phyloP scores from a whole-genome alignment of 2,797 vertebrate genomes.

The Micropoecilia bifurca region DNA sequence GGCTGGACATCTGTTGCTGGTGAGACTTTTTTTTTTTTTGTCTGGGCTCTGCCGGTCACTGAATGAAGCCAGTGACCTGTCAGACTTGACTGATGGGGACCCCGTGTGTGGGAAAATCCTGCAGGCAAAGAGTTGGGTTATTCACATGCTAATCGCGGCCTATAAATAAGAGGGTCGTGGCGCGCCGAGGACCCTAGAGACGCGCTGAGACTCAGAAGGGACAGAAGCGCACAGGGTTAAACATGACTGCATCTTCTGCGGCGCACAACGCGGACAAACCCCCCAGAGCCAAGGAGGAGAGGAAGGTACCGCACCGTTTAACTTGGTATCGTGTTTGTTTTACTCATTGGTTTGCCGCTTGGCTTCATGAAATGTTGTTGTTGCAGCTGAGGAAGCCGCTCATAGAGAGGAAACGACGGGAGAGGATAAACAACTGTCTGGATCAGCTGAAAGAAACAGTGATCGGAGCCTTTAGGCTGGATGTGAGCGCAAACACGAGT shows the following conservation, averaged over 20 bases:
- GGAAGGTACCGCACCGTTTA: conserved; percentile 83
- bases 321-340: not conserved
- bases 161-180: conserved; percentile 87
- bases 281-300: conserved; percentile 84
- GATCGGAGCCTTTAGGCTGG: conserved; percentile 86
- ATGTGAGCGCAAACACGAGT: conserved; percentile 81
- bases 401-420: conserved; percentile 89
- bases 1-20: conserved; percentile 90
- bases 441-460: conserved; percentile 91
- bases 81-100: conserved; percentile 89
- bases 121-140: conserved; percentile 82
- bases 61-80: conserved; percentile 90
- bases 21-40: conserved; percentile 21
- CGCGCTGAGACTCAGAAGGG: conserved; percentile 53
- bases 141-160: conserved; percentile 90
- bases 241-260: conserved; percentile 84
- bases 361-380: not conserved
- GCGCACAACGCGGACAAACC: conserved; percentile 74
- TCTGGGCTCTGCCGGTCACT: conserved; percentile 65
- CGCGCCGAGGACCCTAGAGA: conserved; percentile 81
- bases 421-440: conserved; percentile 91
- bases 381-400: conserved; percentile 89
- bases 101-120: conserved; percentile 90
- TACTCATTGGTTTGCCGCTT: not conserved
- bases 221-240: conserved; percentile 32